Base-by-base conservation (phyloP, 2,113 vertebrate species). In the Oreochromis aureus region DNA sequence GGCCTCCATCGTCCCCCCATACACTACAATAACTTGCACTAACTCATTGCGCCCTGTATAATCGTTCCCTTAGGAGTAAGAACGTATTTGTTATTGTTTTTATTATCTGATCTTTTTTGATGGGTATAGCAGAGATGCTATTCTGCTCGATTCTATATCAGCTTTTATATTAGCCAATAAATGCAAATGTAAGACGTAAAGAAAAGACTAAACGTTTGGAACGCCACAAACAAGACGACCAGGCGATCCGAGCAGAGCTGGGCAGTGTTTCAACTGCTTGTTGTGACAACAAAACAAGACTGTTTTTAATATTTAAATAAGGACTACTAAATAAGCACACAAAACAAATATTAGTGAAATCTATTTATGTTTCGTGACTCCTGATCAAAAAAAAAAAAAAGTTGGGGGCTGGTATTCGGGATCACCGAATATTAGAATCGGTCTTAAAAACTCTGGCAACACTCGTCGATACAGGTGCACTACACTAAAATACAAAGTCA, bases 381-480 rank as follows among this genome's bases (percentile, higher is more conserved):
- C 1, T 1, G 58, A 59, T 32, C 0, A 2, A 18, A 18, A 34
- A 16, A 58, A 30, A 12, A 2, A 2, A 10, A 0, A 10, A 6
- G 15, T 18, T 27, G 55, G 12, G 0, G 27, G 56, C 13, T 30
- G 27, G 3, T 18, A 32, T 32, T 16, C 0, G 3, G 58, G 58
- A 59, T 30, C 13, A 59, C 56, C 27, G 11, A 63, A 34, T 61
- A 32, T 34, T 10, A 6, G 58, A 34, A 34, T 10, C 0, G 1
- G 0, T 34, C 2, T 34, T 63, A 34, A 19, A 61, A 61, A 34
- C 54, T 24, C 6, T 55, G 6, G 7, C 32, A 32, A 32, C 32
- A 46, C 6, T 48, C 13, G 8, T 19, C 3, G 3, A 34, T 36
- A 63, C 59, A 11, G 2, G 18, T 22, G 63, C 12, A 8, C 19